Base-by-base conservation (phyloP, 1,140 invertebrate species). In the Drosophila saltans region DNA sequence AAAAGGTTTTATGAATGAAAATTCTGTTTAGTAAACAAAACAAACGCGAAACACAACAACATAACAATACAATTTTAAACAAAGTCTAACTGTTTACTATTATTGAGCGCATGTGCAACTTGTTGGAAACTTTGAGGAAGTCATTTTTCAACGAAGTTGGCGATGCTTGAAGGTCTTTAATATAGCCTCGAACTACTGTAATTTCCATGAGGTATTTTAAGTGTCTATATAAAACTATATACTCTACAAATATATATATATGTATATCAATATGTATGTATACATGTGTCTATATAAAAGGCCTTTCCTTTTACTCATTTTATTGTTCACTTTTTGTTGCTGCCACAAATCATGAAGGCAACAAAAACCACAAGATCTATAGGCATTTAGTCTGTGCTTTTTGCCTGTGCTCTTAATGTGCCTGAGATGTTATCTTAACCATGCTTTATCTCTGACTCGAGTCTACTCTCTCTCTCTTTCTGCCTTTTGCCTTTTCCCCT, bases 391-490 rank as follows among this genome's bases (percentile, higher is more conserved):
- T 21, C 45, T 52, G 21, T 45, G 43, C 43, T 45, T 45, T 45
- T 45, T 45, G 43, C 43, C 43, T 21, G 43, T 52, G 68, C 69
- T 60, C 72, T 63, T 88, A 86, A 86, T 86, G 83, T 61, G 75
- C 78, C 59, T 57, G 68, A 82, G 77, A 79, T 69, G 69, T 69
- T 88, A 86, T 86, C 82, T 86, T 52, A 16, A 24, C 1, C 48
- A 78, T 67, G 69, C 65, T 58, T 84, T 81, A 76, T 84, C 81
- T 78, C 72, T 78, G 76, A 78, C 74, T 66, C 41, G 66, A 65
- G 64, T 67, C 40, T 56, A 55, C 36, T 69, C 36, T 41, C 63
- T 69, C 36, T 41, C 60, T 60, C 61, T 36, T 16, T 28, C 24
- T 58, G 16, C 45, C 52, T 52, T 67, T 26, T 52, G n/a, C 10